Conservation (phyloP, 1,140 invertebrate genomes). For the Parapsyche elsis region DNA sequence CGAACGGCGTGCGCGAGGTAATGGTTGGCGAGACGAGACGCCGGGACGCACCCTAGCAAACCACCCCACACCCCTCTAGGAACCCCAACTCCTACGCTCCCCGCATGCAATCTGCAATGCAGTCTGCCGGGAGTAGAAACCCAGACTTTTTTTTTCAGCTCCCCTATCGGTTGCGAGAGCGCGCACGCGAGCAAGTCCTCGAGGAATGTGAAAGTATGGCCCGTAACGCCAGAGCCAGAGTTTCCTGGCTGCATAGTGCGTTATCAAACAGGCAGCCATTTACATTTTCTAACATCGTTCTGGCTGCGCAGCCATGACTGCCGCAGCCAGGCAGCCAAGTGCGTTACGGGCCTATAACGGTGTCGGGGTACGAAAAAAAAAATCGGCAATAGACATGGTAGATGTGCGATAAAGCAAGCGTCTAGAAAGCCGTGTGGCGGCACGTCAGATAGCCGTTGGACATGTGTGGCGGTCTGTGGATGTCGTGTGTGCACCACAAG, state of each 20-base stretch:
- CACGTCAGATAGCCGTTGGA: conserved; percentile 30
- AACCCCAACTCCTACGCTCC: not conserved
- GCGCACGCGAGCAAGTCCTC: not conserved
- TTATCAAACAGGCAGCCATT: too few species aligned
- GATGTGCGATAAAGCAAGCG: not conserved
- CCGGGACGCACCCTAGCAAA: not conserved
- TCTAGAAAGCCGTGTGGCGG: conserved; percentile 15
- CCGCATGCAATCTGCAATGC: not conserved
- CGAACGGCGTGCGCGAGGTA: conserved; percentile 38
- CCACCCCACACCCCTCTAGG: not conserved
- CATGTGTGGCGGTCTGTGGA: conserved; percentile 12
- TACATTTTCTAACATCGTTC: too few species aligned
- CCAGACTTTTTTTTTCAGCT: too few species aligned
- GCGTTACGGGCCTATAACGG: too few species aligned
- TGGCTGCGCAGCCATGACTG: too few species aligned
- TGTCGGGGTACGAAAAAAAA: not conserved
- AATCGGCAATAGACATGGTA: not conserved
- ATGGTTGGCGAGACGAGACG: conserved; percentile 27
- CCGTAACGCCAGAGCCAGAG: not conserved
- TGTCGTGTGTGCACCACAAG: not conserved
- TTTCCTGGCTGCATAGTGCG: too few species aligned
- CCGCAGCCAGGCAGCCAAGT: too few species aligned
- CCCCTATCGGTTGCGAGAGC: not conserved
- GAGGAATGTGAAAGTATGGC: not conserved
- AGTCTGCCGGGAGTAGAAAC: not conserved